Evolutionary conservation across 1,140 invertebrate species (phyloP), one percentile per base, ranked within the genome.

Genomic region (Atta cephalotes): DNA sequence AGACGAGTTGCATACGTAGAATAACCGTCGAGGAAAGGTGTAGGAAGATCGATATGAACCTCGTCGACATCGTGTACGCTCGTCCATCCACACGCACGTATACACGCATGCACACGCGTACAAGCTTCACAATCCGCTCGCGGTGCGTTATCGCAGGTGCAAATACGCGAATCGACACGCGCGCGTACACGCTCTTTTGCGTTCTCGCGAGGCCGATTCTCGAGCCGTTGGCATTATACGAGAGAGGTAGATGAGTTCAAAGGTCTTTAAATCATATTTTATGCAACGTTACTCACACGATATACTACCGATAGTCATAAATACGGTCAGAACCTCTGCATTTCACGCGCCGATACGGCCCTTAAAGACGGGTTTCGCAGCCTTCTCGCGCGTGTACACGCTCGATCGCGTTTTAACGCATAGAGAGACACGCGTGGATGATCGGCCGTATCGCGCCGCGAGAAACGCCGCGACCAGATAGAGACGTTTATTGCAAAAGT

Each of bases 231-330:
- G 39, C 12, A 60, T 81, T 68, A 45, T 45, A 51, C 12, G 68
- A 21, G 78, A 51, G 28, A 51, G 28, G 89, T 87, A 76, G 77
- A 16, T 28, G 56, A 60, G 90, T 93, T 91, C 91, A 92, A 92
- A 93, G 92, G 88, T 93, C 93, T 89, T 85, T 93, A 92, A 93
- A 93, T 92, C 91, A 92, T 93, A 91, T 91, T 91, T 91, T 92
- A 92, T 89, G 92, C 90, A 92, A 89, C 89, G 89, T 91, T 92
- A 92, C 87, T 68, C 85, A 85, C 76, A 87, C 91, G 81, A 92
- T 92, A 91, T 68, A 70, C 80, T 76, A 72, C 85, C 81, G 88
- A 91, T 91, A 91, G 85, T 92, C 92, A 80, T 93, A 93, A 92
- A 93, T 72, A 87, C 78, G 63, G 28, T 53, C 53, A n/a, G 68